phyloP scores from a whole-genome alignment of 1,140 invertebrate genomes.

The Ephestia elutella region DNA sequence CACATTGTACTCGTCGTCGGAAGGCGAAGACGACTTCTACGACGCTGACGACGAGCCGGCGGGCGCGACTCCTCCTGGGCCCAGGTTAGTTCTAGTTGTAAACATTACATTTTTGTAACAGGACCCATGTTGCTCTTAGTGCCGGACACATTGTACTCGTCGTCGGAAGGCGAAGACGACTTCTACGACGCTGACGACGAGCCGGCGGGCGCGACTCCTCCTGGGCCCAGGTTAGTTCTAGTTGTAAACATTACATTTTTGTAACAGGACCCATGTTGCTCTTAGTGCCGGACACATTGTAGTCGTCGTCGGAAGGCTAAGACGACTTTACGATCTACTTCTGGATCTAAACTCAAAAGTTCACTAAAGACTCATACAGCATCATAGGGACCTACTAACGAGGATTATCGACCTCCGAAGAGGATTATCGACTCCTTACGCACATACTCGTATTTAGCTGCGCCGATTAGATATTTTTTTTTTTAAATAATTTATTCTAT shows the following conservation, averaged over 20 bases:
- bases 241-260: no score
- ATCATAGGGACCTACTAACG: no score
- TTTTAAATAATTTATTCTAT: no score
- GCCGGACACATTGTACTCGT: constrained; percentile 95
- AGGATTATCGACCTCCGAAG: no score
- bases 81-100: constrained; percentile 50
- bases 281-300: constrained; percentile 90
- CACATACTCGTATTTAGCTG: no score
- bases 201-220: constrained; percentile 70
- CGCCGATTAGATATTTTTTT: no score
- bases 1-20: constrained; percentile 96
- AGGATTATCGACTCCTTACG: no score
- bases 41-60: constrained; percentile 91
- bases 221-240: constrained; percentile 71
- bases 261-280: constrained; percentile 71
- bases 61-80: constrained; percentile 59
- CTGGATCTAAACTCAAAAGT: no score
- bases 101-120: constrained; percentile 27
- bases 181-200: constrained; percentile 95
- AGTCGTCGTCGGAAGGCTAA: constrained; percentile 97
- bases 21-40: constrained; percentile 97
- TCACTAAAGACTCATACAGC: no score
- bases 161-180: constrained; percentile 97
- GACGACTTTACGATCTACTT: constrained; percentile 99
- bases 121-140: constrained; percentile 77